Conservation (phyloP, 2,797 vertebrate species). For the Tenualosa thibaudeaui region DNA sequence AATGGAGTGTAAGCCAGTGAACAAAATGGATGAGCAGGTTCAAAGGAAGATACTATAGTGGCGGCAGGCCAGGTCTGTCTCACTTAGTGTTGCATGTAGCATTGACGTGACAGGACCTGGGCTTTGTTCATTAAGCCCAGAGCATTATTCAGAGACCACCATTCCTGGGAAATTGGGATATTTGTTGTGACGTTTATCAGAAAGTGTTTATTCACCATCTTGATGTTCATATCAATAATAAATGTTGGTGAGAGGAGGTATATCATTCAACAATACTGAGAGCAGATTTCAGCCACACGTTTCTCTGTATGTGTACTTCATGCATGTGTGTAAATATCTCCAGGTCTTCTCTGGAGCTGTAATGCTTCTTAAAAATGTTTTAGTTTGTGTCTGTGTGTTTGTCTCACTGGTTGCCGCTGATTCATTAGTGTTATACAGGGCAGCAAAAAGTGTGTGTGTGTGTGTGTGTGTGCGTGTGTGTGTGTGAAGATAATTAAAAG, state of each 20-base stretch:
- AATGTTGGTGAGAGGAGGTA: slow-evolving; percentile 66
- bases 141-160: not conserved
- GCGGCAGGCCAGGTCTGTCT: no score
- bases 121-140: not conserved
- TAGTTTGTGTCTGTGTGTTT: not conserved
- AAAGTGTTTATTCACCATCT: slow-evolving; percentile 57
- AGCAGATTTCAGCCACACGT: slow-evolving; percentile 11
- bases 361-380: not conserved
- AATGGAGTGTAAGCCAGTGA: no score
- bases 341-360: not conserved
- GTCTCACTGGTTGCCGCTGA: slow-evolving; percentile 31
- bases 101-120: not conserved
- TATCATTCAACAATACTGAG: slow-evolving; percentile 28
- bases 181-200: slow-evolving; percentile 64
- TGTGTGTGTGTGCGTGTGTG: slow-evolving; percentile 31
- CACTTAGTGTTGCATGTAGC: no score
- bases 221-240: slow-evolving; percentile 72
- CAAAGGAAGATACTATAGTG: no score
- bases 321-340: not conserved
- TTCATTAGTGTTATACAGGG: slow-evolving; percentile 30
- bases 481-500: slow-evolving; percentile 66
- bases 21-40: no score
- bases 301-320: not conserved
- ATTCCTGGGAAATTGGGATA: slow-evolving; percentile 50
- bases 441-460: slow-evolving; percentile 49